Evolutionary conservation across 2,113 vertebrate species (phyloP).

Genomic region (Aptenodytes patagonicus): DNA sequence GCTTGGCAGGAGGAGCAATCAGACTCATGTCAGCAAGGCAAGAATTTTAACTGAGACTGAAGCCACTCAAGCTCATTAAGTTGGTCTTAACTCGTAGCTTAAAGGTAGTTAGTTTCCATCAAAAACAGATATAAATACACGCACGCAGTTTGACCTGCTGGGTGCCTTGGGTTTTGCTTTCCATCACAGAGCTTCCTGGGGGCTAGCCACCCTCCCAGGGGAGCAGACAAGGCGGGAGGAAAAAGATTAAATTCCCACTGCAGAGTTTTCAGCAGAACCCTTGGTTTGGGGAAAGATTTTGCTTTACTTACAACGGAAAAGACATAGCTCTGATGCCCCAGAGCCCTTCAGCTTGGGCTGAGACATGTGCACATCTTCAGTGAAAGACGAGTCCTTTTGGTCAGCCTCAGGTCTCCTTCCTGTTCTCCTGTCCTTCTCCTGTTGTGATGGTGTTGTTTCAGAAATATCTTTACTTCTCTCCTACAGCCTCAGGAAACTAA

Average conservation of each 20-base stretch:
- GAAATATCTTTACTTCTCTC: background rate
- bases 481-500: background rate
- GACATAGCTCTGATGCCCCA: background rate
- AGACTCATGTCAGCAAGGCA: background rate
- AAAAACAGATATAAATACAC: background rate
- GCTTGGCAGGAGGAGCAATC: background rate
- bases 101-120: background rate
- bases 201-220: background rate
- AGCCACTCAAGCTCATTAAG: conserved; percentile 7
- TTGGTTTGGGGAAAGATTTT: background rate
- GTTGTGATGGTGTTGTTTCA: accelerated
- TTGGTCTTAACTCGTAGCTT: background rate
- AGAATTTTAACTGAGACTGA: conserved; percentile 10
- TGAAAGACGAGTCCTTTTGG: background rate
- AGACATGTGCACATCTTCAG: background rate
- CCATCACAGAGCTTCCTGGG: background rate
- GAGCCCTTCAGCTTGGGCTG: background rate
- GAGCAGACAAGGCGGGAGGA: background rate
- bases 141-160: background rate
- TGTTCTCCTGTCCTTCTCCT: background rate
- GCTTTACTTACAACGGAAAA: background rate
- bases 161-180: background rate
- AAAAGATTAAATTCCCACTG: background rate
- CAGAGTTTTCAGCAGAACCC: background rate
- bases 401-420: background rate